Evolutionary conservation across 1,140 invertebrate genomes (phyloP), one percentile per base, ranked within the genome.

Genomic region (Harpegnathos saltator): DNA sequence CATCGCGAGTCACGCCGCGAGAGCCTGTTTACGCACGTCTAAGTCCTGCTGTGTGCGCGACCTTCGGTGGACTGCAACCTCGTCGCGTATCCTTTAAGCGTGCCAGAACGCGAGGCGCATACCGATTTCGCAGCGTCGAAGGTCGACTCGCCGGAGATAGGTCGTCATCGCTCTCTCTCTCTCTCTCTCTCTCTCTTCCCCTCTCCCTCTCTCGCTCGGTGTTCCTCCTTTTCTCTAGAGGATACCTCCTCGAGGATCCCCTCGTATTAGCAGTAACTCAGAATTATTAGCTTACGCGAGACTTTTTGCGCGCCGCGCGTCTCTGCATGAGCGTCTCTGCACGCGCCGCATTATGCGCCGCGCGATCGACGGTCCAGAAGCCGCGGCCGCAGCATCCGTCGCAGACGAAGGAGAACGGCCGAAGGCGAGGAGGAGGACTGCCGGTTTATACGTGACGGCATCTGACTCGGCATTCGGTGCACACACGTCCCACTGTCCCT

Each of bases 381-480:
- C 38, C 4, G 58, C 58, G 26, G 9, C 38, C 59, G 71, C 80
- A 81, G 83, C 38, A 83, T 88, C 73, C 26, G 38, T 44, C 38
- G 38, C 3, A 11, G 38, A 44, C 38, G 38, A 65, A 84, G 84
- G 15, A 72, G 83, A 84, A 84, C 58, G 69, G 52, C 66, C 52
- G 68, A 84, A 75, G 81, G 80, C 78, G 84, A 89, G 82, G 73
- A 89, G 82, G 73, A 83, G 71, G 26, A 65, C 68, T 73, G 82
- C 82, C 58, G 59, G 75, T 88, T 77, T 89, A 62, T 88, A 91
- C 87, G 89, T 89, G 89, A 90, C 63, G 90, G 89, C 62, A 91
- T 91, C 82, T 83, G 77, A 80, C 80, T 82, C 62, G 73, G 61
- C 80, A 87, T 87, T 83, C 69, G 65, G 80, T 69, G 48, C 69